Conservation (phyloP, 2,797 vertebrate species). For the Mico argentatus region DNA sequence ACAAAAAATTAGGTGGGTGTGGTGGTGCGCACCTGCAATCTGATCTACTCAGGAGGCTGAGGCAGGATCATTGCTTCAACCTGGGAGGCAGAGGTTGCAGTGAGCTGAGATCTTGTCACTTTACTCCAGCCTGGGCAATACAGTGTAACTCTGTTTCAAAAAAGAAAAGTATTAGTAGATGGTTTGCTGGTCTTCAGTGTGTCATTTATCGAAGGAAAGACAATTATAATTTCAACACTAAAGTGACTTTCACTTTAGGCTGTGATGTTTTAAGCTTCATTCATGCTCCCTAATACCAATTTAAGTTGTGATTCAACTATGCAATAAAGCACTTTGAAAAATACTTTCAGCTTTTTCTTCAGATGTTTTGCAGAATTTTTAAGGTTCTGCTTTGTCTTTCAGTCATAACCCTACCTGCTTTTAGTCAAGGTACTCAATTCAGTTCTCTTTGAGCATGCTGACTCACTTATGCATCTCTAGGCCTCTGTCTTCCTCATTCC, state of each 20-base stretch:
- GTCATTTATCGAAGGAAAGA: neutral
- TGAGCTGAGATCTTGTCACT: neutral
- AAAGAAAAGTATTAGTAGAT: neutral
- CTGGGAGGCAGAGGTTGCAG: neutral
- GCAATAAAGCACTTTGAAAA: neutral
- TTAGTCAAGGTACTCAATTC: neutral
- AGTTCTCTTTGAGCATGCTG: neutral
- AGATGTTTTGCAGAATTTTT: neutral
- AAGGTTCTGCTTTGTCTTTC: neutral
- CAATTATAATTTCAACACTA: neutral
- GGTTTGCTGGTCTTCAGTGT: neutral
- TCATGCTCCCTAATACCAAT: neutral
- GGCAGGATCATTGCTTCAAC: neutral
- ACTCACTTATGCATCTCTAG: fast-evolving
- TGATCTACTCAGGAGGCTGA: neutral
- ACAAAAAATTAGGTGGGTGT: neutral
- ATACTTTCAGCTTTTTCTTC: neutral
- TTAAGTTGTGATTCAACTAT: neutral
- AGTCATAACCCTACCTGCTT: neutral
- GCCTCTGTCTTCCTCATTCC: neutral
- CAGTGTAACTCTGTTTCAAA: neutral
- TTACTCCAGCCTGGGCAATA: neutral
- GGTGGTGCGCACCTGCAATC: neutral
- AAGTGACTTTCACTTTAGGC: neutral
- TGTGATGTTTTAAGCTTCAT: neutral